A percentile compares a stretch with the other conserved stretches of the same genome.
These are phyloP conservation scores for Dascyllus trimaculatus DNA, from an alignment of 2,113 vertebrate genomes.

Conservation along the genomic window DNA sequence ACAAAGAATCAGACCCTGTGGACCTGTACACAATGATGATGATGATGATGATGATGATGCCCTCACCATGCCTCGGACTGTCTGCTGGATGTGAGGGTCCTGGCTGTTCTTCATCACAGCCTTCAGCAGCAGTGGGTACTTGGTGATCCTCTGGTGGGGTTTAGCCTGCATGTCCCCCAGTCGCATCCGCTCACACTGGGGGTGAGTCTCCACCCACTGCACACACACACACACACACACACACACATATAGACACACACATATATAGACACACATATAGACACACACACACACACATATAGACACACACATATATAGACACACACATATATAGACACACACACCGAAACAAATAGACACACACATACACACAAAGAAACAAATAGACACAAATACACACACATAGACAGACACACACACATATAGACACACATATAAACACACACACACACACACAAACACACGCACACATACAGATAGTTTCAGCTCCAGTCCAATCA, in stretches of 20 bases:
- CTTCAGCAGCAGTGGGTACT: constrained; percentile 85
- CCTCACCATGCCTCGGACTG: constrained; percentile 80
- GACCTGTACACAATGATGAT: background rate
- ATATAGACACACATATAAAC: too few relatives aligned
- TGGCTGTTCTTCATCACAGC: constrained; percentile 80
- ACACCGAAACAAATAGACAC: too few relatives aligned
- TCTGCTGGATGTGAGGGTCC: constrained; percentile 64
- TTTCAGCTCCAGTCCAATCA: too few relatives aligned
- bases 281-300: too few relatives aligned
- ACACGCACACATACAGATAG: too few relatives aligned
- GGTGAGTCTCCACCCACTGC: constrained; percentile 86
- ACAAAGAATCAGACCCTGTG: background rate
- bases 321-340: too few relatives aligned
- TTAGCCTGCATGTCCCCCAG: constrained; percentile 87
- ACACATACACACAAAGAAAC: too few relatives aligned
- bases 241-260: background rate
- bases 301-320: too few relatives aligned
- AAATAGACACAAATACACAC: background rate
- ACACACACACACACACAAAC: too few relatives aligned
- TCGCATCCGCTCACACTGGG: constrained; percentile 81
- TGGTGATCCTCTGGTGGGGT: constrained; percentile 87
- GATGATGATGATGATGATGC: constrained; percentile 9
- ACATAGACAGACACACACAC: too few relatives aligned
- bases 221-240: background rate
- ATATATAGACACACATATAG: too few relatives aligned